Evolutionary conservation across 1,140 invertebrate species (phyloP), one percentile per base, ranked within the genome.

Genomic region (Neoseiulus cucumeris): DNA sequence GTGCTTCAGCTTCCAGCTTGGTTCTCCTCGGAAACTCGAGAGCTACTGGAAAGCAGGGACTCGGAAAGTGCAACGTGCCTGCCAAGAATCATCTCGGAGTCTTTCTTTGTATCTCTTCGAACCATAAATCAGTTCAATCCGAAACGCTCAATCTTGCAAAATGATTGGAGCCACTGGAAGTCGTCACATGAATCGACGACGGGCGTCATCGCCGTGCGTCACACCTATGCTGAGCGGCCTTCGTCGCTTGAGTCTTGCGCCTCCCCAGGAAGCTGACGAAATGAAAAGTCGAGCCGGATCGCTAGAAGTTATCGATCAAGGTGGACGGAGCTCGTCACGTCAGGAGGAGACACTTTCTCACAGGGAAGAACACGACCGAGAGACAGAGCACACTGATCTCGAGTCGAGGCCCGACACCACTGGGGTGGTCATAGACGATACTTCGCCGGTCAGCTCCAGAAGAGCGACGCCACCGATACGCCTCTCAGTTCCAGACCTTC

Each of bases 121-220:
- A 39, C 33, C 33, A 39, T 39, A 4, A 9, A 39, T 39, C 33
- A 39, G 9, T 39, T 6, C 4, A 39, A 6, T 9, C 9, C 9
- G 9, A 9, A 39, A 6, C 33, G 33, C 33, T 39, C 33, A 39
- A 39, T 39, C 33, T 39, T 59, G 14, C 51, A 25, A 17, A 14
- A 70, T 70, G 69, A 70, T 70, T 47, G 69, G 69, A 14, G 69
- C 65, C 1, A 66, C 69, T 20, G 69, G 69, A 17, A 68, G 67
- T 64, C 67, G 69, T 6, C 69, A 70, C 41, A n/a, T 70, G 28
- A 39, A 44, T 17, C 28, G 45, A 41, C 30, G 69, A 30, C 42
- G 69, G 42, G 69, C 68, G n/a, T 70, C 69, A 18, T 69, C 69
- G 30, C 65, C 69, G 14, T 33, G 47, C 47, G 64, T 66, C 42